Conservation (phyloP, 1,140 invertebrate genomes). For the Muscidifurax raptorellus region DNA sequence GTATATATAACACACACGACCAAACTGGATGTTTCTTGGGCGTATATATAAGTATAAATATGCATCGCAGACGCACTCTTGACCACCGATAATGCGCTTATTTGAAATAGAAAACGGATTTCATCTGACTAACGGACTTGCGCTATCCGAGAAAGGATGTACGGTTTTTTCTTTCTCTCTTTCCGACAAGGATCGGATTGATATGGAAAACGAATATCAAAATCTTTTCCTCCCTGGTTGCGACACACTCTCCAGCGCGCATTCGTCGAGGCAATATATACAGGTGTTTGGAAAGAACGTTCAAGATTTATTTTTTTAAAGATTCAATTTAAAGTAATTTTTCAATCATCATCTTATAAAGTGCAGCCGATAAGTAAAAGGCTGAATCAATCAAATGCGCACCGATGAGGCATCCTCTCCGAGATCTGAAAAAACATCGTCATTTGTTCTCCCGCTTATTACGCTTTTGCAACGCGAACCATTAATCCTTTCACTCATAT, state of each 20-base stretch:
- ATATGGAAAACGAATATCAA: conserved; percentile 19
- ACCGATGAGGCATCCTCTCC: neutral
- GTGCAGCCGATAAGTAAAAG: neutral
- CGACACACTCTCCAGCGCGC: neutral
- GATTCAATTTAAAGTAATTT: no score
- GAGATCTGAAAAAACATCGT: neutral
- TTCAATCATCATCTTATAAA: neutral
- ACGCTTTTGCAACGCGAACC: neutral
- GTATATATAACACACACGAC: neutral
- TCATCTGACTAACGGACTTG: neutral
- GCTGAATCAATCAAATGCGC: neutral
- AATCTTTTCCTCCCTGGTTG: neutral
- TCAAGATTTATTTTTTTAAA: neutral
- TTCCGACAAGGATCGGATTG: neutral
- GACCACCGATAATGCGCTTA: conserved; percentile 12
- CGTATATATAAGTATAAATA: neutral
- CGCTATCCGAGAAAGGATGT: conserved; percentile 1
- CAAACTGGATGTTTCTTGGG: neutral
- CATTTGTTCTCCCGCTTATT: neutral
- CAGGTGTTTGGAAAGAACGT: neutral
- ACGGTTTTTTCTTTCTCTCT: neutral
- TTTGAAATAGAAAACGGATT: conserved; percentile 22
- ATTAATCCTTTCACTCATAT: conserved; percentile 5
- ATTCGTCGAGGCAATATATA: neutral
- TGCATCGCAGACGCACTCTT: no score